phyloP scores from a whole-genome alignment of 2,797 vertebrate genomes.

The Galago senegalensis region DNA sequence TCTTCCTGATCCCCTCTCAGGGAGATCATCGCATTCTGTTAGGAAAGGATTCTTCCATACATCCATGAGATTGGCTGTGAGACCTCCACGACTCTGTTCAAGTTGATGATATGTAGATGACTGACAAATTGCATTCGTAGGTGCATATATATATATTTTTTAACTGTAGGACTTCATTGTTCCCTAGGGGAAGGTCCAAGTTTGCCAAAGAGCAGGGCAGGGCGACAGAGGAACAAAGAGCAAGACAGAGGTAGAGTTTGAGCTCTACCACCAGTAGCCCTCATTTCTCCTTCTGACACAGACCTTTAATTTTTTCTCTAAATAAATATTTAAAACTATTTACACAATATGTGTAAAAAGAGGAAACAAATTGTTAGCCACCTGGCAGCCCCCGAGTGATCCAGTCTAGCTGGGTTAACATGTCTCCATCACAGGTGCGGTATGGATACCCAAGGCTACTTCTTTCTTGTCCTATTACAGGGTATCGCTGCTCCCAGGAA shows the following conservation, averaged over 20 bases:
- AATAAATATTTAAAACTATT: not conserved
- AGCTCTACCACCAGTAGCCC: not conserved
- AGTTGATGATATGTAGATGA: not conserved
- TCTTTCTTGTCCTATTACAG: not conserved
- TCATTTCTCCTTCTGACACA: not conserved
- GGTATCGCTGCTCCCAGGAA: not conserved
- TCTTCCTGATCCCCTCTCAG: not conserved
- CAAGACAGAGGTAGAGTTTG: not conserved
- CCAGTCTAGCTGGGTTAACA: not conserved
- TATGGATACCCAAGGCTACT: fast-evolving
- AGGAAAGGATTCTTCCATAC: not conserved
- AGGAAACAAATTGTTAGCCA: not conserved
- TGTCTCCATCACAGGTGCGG: fast-evolving
- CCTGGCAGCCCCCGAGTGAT: not conserved
- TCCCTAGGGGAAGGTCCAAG: not conserved
- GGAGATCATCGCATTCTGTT: not conserved
- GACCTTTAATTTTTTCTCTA: not conserved
- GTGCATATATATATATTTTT: not conserved
- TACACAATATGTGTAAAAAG: not conserved
- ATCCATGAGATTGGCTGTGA: not conserved
- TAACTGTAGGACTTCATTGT: not conserved
- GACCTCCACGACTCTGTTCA: not conserved
- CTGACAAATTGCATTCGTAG: not conserved
- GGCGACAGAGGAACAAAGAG: not conserved
- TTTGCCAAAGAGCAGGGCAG: not conserved